Conservation (phyloP, 2,797 vertebrate species). For the Amniataba percoides region DNA sequence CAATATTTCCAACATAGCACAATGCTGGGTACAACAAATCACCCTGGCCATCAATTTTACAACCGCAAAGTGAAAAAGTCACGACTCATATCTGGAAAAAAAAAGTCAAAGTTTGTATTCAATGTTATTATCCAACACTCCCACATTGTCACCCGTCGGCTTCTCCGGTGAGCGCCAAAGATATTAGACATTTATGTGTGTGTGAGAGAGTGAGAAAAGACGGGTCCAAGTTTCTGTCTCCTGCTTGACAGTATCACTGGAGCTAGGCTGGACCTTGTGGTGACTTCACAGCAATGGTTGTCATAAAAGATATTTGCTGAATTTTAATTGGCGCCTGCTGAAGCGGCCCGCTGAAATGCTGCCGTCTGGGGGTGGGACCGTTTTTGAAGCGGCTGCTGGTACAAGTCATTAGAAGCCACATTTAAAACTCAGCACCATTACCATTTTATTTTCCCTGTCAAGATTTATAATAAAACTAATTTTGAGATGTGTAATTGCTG, state of each 20-base stretch:
- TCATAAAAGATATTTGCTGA: conserved; percentile 66
- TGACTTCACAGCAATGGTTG: conserved; percentile 71
- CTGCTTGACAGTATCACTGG: conserved; percentile 68
- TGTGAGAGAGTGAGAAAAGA: conserved; percentile 19
- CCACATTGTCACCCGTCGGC: conserved; percentile 41
- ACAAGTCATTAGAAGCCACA: conserved; percentile 66
- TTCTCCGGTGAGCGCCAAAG: conserved; percentile 35
- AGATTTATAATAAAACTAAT: conserved; percentile 79
- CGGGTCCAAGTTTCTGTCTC: conserved; percentile 60
- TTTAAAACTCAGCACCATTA: conserved; percentile 71
- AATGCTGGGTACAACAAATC: conserved; percentile 16
- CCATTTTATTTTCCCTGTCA: conserved; percentile 76
- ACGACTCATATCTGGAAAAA: conserved; percentile 22
- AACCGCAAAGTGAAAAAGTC: conserved; percentile 38
- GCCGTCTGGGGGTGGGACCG: conserved; percentile 21
- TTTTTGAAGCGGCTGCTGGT: conserved; percentile 57
- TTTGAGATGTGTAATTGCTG: conserved; percentile 80
- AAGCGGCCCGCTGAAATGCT: conserved; percentile 40
- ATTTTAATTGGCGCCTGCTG: conserved; percentile 63
- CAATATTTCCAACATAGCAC: conserved; percentile 23
- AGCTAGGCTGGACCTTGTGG: conserved; percentile 56
- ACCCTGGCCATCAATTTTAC: conserved; percentile 14
- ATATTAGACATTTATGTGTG: conserved; percentile 39
- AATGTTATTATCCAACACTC: conserved; percentile 36
- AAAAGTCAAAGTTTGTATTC: neutral